Evolutionary conservation across 2,797 vertebrate genomes (phyloP).

Genomic region (Pantherophis alleghaniensis): DNA sequence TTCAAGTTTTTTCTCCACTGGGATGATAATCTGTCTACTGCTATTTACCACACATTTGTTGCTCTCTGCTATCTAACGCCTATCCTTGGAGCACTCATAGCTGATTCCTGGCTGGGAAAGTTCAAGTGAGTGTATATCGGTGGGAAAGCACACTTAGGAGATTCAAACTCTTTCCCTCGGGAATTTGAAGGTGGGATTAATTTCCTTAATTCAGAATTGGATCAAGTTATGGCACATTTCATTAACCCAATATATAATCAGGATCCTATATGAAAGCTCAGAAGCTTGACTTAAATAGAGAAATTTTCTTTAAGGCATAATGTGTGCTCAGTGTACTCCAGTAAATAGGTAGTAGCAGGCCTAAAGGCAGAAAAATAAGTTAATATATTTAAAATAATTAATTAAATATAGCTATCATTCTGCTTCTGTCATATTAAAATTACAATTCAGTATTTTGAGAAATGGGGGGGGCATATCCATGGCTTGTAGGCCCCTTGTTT

Average conservation of each 20-base stretch:
- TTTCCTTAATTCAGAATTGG: neutral
- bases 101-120: conserved; percentile 95
- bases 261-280: neutral
- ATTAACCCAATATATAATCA: neutral
- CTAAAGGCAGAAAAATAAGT: neutral
- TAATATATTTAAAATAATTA: neutral
- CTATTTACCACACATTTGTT: conserved; percentile 90
- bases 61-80: conserved; percentile 92
- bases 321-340: neutral
- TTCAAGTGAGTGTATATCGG: conserved; percentile 85
- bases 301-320: neutral
- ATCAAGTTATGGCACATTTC: neutral
- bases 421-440: neutral
- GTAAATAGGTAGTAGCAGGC: neutral
- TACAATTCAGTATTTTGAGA: neutral
- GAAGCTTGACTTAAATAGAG: neutral
- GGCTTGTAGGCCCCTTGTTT: neutral
- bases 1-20: conserved; percentile 86
- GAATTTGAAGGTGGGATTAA: neutral
- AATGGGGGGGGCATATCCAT: neutral
- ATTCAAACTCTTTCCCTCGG: neutral
- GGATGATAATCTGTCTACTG: conserved; percentile 83
- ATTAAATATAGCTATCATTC: neutral
- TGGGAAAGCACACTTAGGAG: neutral
- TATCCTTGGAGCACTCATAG: conserved; percentile 88